These are phyloP conservation scores for Drosophila setifemur DNA, from an alignment of 1,140 invertebrate genomes.

Conservation along the genomic window DNA sequence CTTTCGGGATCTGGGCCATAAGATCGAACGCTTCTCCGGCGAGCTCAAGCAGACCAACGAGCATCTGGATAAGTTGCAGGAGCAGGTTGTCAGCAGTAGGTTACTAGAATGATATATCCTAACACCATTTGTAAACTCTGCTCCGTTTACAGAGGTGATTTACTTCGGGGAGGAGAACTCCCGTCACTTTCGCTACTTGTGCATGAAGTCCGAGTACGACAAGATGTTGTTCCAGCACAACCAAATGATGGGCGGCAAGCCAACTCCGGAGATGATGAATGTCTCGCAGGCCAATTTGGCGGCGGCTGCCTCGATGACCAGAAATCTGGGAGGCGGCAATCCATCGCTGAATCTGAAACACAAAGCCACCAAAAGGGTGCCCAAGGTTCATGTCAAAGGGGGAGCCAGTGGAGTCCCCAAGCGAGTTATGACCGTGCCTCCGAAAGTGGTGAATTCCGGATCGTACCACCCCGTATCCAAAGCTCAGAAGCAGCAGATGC, in stretches of 20 bases:
- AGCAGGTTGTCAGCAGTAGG: constrained; percentile 64
- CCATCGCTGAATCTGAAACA: neutral
- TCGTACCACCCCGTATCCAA: constrained; percentile 47
- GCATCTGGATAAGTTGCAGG: constrained; percentile 51
- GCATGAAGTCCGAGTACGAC: constrained; percentile 81
- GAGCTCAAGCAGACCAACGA: constrained; percentile 70
- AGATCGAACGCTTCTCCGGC: constrained; percentile 62
- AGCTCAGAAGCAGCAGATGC: constrained; percentile 19
- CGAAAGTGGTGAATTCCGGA: no score
- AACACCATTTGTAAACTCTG: no score
- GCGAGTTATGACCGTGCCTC: neutral
- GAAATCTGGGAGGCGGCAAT: neutral
- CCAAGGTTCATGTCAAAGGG: constrained; percentile 20
- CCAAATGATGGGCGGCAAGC: constrained; percentile 28
- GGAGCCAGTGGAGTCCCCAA: neutral
- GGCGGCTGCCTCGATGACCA: neutral
- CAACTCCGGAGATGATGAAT: constrained; percentile 3
- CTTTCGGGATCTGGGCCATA: constrained; percentile 63
- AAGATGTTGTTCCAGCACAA: constrained; percentile 81
- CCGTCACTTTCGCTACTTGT: constrained; percentile 76
- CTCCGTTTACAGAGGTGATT: constrained; percentile 56
- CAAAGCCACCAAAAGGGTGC: neutral
- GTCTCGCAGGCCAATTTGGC: constrained; percentile 4
- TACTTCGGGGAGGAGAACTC: constrained; percentile 79
- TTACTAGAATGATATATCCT: neutral